Conservation (phyloP, 1,140 invertebrate genomes). For the Caenorhabditis brenneri region DNA sequence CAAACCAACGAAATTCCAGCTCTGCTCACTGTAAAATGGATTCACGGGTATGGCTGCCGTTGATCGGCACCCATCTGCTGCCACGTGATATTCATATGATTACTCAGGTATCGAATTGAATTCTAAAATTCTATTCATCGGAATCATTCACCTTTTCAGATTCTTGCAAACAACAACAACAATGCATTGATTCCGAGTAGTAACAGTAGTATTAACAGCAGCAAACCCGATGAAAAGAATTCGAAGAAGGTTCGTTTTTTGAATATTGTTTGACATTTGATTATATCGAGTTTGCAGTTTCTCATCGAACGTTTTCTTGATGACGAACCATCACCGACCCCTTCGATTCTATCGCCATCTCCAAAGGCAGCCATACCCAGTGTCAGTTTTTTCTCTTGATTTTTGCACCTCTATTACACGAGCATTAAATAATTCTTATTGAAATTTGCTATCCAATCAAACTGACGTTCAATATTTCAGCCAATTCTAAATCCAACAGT, state of each 20-base stretch:
- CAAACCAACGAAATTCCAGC: neutral
- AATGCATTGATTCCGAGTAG: neutral
- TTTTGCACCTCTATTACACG: no score
- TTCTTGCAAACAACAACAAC: slow-evolving; percentile 20
- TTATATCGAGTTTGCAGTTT: neutral
- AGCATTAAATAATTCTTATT: no score
- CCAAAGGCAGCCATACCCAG: slow-evolving; percentile 36
- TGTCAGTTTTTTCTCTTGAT: neutral
- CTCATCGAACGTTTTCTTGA: slow-evolving; percentile 33
- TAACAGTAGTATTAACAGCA: neutral
- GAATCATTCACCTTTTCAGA: neutral
- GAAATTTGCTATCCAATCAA: no score
- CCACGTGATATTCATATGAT: slow-evolving; percentile 8
- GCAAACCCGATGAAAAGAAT: slow-evolving; percentile 36
- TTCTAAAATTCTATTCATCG: neutral
- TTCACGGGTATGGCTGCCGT: slow-evolving; percentile 38
- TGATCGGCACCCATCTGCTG: slow-evolving; percentile 26
- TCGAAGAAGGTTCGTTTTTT: neutral
- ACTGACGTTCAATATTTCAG: slow-evolving; percentile 3
- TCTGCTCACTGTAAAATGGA: slow-evolving; percentile 18
- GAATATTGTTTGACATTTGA: neutral
- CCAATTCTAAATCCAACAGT: slow-evolving; percentile 71
- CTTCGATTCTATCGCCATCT: slow-evolving; percentile 35
- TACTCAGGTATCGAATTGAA: neutral
- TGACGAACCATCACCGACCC: neutral